A percentile compares a stretch with the other conserved stretches of the same genome.
Conservation (phyloP, 2,888 invertebrate genomes). For the Plagiodera versicolora region DNA sequence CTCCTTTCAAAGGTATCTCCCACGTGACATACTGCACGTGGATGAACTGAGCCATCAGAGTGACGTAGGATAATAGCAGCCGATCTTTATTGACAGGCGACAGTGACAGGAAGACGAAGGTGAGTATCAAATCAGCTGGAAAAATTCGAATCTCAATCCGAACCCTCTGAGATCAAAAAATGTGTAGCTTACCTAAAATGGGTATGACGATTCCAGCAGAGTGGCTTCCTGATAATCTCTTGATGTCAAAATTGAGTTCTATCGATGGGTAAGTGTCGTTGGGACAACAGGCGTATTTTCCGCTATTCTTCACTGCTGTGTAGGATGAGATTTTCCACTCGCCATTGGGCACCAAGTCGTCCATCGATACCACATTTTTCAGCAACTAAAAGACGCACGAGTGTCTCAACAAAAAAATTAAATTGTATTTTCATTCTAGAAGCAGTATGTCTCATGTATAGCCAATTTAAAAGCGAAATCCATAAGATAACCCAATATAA, state of each 20-base stretch:
- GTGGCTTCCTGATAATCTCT: slow-evolving; percentile 61
- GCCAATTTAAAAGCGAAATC: too few species aligned
- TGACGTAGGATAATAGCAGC: slow-evolving; percentile 60
- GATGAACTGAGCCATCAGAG: slow-evolving; percentile 64
- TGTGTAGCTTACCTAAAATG: slow-evolving; percentile 52
- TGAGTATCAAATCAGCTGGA: slow-evolving; percentile 60
- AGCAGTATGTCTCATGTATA: too few species aligned
- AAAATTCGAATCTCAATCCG: too few species aligned
- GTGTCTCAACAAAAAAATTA: background rate
- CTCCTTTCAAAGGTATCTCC: slow-evolving; percentile 63
- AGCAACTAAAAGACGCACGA: too few species aligned
- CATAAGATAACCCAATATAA: too few species aligned
- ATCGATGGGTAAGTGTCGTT: slow-evolving; percentile 66
- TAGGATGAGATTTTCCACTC: slow-evolving; percentile 62
- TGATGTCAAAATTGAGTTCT: slow-evolving; percentile 60
- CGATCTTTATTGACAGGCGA: slow-evolving; percentile 62
- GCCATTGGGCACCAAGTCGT: slow-evolving; percentile 59
- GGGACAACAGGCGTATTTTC: slow-evolving; percentile 59
- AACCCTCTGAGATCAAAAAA: background rate
- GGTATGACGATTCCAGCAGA: slow-evolving; percentile 63
- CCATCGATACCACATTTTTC: slow-evolving; percentile 36
- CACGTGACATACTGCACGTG: slow-evolving; percentile 64
- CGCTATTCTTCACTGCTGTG: slow-evolving; percentile 54
- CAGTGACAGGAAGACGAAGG: slow-evolving; percentile 61
- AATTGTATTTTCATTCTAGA: too few species aligned